Evolutionary conservation across 2,888 invertebrate genomes (phyloP).

Genomic region (Tholera decimalis): DNA sequence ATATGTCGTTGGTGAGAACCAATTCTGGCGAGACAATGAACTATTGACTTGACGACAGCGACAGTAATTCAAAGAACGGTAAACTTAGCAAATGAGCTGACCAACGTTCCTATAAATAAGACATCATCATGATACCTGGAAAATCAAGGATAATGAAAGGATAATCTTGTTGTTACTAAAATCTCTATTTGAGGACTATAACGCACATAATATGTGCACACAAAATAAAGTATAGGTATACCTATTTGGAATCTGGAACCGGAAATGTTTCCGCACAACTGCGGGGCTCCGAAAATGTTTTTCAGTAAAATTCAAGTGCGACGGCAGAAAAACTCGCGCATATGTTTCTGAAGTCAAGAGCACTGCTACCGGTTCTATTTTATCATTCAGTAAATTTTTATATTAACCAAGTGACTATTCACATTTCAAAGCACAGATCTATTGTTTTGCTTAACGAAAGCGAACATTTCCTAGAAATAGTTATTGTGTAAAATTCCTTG

Average conservation of each 20-base stretch:
- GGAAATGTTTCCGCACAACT: conserved; percentile 79
- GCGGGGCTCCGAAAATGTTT: conserved; percentile 82
- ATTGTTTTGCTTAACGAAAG: conserved; percentile 58
- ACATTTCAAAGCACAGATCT: conserved; percentile 51
- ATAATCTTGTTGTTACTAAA: conserved; percentile 6
- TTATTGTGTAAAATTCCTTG: conserved; percentile 51
- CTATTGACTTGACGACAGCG: conserved; percentile 48
- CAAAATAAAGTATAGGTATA: conserved; percentile 61
- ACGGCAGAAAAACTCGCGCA: conserved; percentile 77
- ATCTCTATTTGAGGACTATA: conserved; percentile 11
- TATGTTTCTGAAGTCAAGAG: conserved; percentile 78
- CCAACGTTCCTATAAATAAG: conserved; percentile 27
- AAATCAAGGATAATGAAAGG: conserved; percentile 23
- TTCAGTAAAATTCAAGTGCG: conserved; percentile 80
- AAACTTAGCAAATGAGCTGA: conserved; percentile 40
- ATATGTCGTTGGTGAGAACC: conserved; percentile 49
- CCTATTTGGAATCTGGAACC: conserved; percentile 74
- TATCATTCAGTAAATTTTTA: conserved; percentile 75
- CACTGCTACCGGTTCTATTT: conserved; percentile 70
- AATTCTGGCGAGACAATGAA: conserved; percentile 55
- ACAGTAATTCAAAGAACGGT: conserved; percentile 52
- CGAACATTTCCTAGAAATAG: conserved; percentile 56
- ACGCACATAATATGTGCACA: conserved; percentile 42
- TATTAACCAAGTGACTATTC: conserved; percentile 66
- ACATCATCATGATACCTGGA: conserved; percentile 25